These are phyloP conservation scores for Trematocara nigrifrons DNA, from an alignment of 2,113 vertebrate genomes.

Conservation along the genomic window DNA sequence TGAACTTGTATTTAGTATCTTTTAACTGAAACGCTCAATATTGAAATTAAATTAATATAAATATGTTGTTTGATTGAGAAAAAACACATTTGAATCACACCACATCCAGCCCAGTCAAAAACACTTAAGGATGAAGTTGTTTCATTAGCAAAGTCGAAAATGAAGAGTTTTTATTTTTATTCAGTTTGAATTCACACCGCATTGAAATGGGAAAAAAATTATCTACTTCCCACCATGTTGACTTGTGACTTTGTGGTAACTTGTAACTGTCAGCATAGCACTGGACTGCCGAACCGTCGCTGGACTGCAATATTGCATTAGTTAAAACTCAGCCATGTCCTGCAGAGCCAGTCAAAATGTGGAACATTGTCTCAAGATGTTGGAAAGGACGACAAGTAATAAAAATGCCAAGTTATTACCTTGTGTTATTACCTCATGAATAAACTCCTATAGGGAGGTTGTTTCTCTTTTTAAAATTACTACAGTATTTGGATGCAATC, in stretches of 20 bases:
- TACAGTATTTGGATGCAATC: no score
- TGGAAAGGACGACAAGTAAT: not conserved
- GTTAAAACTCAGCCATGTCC: not conserved
- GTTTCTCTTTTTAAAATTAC: no score
- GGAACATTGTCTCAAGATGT: not conserved
- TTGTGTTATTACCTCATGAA: not conserved
- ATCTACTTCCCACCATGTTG: not conserved
- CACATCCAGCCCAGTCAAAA: not conserved
- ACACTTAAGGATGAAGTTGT: not conserved
- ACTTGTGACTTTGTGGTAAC: not conserved
- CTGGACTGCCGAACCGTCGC: fast-evolving
- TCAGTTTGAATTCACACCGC: not conserved
- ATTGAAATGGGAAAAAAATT: not conserved
- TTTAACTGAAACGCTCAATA: not conserved
- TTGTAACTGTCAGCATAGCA: not conserved
- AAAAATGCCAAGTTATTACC: not conserved
- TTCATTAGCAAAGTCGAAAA: not conserved
- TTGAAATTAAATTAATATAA: not conserved
- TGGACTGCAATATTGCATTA: not conserved
- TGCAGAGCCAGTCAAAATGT: not conserved
- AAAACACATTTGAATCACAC: not conserved
- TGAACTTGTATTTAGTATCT: not conserved
- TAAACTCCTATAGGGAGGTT: no score
- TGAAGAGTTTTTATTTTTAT: fast-evolving
- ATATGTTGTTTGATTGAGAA: not conserved